Conservation (phyloP, 1,140 invertebrate genomes). For the Sycophila sp. region DNA sequence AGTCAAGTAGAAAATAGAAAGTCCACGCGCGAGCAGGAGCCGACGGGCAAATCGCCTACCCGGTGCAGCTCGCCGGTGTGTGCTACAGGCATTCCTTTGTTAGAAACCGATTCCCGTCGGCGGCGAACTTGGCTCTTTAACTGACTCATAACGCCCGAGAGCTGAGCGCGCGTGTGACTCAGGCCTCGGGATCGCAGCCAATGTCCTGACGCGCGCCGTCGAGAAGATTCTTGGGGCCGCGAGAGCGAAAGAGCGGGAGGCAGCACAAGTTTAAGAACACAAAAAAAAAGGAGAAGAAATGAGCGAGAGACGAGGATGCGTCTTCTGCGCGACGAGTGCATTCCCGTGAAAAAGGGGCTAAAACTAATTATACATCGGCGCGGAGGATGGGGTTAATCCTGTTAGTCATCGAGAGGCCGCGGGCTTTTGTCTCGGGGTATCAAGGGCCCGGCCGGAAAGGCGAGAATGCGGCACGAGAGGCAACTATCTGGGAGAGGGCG, state of each 20-base stretch:
- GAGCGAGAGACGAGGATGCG: not conserved
- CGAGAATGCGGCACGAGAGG: not conserved
- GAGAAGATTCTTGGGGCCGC: no score
- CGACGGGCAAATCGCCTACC: not conserved
- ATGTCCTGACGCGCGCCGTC: no score
- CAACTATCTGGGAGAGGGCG: not conserved
- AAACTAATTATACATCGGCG: constrained; percentile 2
- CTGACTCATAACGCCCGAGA: constrained; percentile 9
- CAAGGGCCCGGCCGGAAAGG: not conserved
- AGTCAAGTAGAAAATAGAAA: no score
- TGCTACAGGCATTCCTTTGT: constrained; percentile 59
- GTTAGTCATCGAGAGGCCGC: constrained; percentile 15
- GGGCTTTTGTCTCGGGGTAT: not conserved
- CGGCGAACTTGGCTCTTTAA: not conserved
- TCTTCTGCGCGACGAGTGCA: not conserved
- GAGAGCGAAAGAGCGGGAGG: not conserved
- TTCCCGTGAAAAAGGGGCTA: not conserved
- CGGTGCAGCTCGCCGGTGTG: constrained; percentile 36
- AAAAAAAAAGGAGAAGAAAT: not conserved
- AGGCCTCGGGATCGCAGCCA: constrained; percentile 52
- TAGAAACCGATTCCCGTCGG: constrained; percentile 53
- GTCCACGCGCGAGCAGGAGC: not conserved
- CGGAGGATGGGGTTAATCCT: not conserved
- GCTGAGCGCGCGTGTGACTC: constrained; percentile 49
- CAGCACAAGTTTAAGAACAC: no score